Evolutionary conservation across 2,888 invertebrate species (phyloP).

Genomic region (Phasia obesa): DNA sequence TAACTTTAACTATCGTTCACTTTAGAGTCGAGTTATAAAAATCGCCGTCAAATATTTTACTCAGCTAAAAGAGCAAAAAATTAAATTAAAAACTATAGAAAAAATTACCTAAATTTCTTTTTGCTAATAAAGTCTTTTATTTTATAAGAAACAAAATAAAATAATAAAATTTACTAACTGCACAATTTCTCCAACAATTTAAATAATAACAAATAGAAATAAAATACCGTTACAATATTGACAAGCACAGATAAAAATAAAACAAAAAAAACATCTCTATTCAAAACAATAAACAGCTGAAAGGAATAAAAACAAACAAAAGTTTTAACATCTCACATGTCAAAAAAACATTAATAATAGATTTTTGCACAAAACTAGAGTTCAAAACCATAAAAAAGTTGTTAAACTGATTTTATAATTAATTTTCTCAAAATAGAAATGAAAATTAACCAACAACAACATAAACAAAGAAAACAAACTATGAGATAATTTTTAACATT

Average conservation of each 20-base stretch:
- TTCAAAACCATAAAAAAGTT: conserved; percentile 25
- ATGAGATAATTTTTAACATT: conserved; percentile 48
- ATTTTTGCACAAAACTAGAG: conserved; percentile 8
- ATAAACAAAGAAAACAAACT: conserved; percentile 35
- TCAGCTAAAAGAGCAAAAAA: no score
- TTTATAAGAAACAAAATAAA: neutral
- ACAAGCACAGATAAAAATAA: neutral
- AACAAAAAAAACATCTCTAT: conserved; percentile 3
- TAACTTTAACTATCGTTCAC: no score
- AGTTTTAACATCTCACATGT: conserved; percentile 11
- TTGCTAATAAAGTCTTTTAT: no score
- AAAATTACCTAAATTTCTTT: no score
- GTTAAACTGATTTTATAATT: conserved; percentile 53
- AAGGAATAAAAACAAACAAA: conserved; percentile 7
- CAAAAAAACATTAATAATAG: conserved; percentile 43
- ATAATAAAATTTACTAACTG: conserved; percentile 1
- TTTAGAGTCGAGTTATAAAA: no score
- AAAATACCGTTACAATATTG: conserved; percentile 22
- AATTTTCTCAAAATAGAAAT: conserved; percentile 43
- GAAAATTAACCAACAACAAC: conserved; percentile 20
- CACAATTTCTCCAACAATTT: conserved; percentile 11
- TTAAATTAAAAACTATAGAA: no score
- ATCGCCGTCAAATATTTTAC: no score
- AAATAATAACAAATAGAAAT: conserved; percentile 15
- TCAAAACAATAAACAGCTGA: conserved; percentile 27